Percentiles rank a stretch among this genome's conserved stretches.
phyloP scores from a whole-genome alignment of 2,888 invertebrate species.

The Heterodera filipjevi region DNA sequence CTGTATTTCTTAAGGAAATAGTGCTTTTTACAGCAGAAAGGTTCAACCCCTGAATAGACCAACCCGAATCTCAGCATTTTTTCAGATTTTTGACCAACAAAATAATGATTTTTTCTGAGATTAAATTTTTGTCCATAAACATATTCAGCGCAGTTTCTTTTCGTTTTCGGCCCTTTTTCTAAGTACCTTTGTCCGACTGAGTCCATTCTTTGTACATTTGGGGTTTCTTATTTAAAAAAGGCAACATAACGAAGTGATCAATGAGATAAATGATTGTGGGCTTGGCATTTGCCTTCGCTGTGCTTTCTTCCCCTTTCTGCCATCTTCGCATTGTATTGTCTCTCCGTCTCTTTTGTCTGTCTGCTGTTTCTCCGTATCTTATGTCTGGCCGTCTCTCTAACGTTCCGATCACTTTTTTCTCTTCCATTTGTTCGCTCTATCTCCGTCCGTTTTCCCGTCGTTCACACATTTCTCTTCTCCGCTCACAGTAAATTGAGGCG shows the following conservation, averaged over 20 bases:
- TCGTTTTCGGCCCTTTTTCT: too few species aligned
- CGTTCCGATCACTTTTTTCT: neutral
- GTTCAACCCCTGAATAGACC: too few species aligned
- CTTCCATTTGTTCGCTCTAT: neutral
- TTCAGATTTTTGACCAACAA: too few species aligned
- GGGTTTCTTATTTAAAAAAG: neutral
- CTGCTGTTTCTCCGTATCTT: neutral
- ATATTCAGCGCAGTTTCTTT: too few species aligned
- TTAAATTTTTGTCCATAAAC: too few species aligned
- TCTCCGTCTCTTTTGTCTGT: neutral
- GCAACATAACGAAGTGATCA: neutral
- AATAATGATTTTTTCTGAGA: too few species aligned
- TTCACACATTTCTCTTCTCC: neutral
- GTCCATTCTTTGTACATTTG: neutral
- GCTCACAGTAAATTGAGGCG: conserved; percentile 50
- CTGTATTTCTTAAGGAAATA: too few species aligned
- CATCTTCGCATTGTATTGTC: neutral
- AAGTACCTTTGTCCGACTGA: too few species aligned
- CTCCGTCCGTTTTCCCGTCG: neutral
- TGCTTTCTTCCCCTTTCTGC: neutral
- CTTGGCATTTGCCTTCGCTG: neutral
- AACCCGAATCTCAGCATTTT: too few species aligned
- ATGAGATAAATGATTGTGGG: neutral
- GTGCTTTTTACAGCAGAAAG: too few species aligned
- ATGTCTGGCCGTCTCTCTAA: neutral